phyloP scores from a whole-genome alignment of 2,888 invertebrate species.

The Dynastes grantii region DNA sequence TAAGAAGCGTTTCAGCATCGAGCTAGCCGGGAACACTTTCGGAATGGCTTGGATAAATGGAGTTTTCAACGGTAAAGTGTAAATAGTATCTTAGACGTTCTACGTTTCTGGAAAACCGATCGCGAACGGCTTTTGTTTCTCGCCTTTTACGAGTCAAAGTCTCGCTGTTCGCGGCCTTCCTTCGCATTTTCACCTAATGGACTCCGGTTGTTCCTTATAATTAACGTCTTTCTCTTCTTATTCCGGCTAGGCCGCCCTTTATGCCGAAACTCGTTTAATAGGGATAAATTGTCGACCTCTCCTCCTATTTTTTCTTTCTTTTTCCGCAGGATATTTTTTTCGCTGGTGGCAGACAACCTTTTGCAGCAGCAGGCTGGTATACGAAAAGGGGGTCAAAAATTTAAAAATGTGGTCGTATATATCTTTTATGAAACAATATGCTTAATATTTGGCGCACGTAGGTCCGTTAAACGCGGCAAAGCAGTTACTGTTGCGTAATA shows the following conservation, averaged over 20 bases:
- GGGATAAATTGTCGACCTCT: constrained; percentile 26
- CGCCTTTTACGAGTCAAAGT: constrained; percentile 42
- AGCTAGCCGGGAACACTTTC: constrained; percentile 49
- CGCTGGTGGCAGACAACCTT: neutral
- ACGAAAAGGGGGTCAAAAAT: constrained; percentile 29
- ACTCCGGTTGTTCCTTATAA: constrained; percentile 45
- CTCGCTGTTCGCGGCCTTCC: constrained; percentile 39
- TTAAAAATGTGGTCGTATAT: constrained; percentile 45
- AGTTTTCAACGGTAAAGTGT: constrained; percentile 46
- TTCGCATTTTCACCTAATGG: constrained; percentile 42
- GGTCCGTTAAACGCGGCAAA: constrained; percentile 45
- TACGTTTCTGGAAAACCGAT: constrained; percentile 49
- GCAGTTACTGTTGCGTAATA: constrained; percentile 47
- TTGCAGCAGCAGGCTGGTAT: constrained; percentile 12
- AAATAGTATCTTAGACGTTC: constrained; percentile 45
- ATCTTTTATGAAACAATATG: constrained; percentile 47
- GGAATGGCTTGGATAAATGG: constrained; percentile 51
- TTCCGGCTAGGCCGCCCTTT: constrained; percentile 28
- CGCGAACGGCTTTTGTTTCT: constrained; percentile 48
- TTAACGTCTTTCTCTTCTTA: constrained; percentile 41
- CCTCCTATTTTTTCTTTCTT: constrained; percentile 14
- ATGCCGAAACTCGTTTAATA: constrained; percentile 41
- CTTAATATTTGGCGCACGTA: constrained; percentile 46
- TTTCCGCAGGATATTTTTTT: constrained; percentile 10
- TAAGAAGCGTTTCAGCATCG: constrained; percentile 36